These are phyloP conservation scores for Phainopepla nitens DNA, from an alignment of 2,113 vertebrate genomes.

Conservation along the genomic window DNA sequence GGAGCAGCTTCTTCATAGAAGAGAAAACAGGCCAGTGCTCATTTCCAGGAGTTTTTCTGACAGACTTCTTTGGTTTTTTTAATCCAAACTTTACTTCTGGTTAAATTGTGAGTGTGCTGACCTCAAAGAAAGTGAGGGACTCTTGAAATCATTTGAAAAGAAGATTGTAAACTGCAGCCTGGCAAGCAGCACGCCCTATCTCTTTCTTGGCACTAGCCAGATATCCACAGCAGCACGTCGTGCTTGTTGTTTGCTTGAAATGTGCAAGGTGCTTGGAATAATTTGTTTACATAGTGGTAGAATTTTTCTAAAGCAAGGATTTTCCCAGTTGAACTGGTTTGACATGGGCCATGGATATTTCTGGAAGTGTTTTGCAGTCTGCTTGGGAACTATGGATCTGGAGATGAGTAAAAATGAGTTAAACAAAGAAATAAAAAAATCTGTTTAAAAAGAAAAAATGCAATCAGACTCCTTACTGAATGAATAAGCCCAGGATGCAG, in stretches of 20 bases:
- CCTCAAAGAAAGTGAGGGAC: not conserved
- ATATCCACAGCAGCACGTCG: not conserved
- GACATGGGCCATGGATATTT: not conserved
- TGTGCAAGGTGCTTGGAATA: not conserved
- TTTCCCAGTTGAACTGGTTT: not conserved
- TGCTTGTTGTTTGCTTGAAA: not conserved
- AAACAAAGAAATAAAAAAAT: not conserved
- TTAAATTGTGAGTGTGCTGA: not conserved
- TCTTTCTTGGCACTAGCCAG: not conserved
- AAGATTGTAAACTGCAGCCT: not conserved
- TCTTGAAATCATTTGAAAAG: not conserved
- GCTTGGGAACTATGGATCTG: not conserved
- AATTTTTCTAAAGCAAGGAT: not conserved
- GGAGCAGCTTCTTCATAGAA: not conserved
- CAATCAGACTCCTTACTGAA: not conserved
- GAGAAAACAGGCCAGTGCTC: not conserved
- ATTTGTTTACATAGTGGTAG: not conserved
- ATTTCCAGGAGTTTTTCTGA: not conserved
- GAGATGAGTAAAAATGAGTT: not conserved
- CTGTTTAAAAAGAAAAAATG: not conserved
- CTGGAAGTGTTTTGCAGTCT: not conserved
- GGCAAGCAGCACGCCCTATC: not conserved
- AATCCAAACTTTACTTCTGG: not conserved
- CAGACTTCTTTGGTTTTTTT: not conserved
- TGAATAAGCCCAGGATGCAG: not conserved